Base-by-base conservation (phyloP, 1,140 invertebrate genomes). In the Goniozus legneri region DNA sequence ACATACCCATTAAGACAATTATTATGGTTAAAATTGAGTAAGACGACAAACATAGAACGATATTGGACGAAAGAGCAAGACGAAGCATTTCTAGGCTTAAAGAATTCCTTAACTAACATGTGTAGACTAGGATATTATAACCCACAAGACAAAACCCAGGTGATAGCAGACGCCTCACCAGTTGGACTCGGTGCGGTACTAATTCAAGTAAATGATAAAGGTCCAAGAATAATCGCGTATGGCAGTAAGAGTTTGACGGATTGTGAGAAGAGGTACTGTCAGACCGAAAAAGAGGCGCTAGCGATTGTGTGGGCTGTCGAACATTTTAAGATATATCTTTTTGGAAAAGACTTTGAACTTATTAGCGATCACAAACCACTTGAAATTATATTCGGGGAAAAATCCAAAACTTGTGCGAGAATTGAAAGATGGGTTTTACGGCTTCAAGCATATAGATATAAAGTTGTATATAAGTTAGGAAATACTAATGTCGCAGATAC, bases 161-260 rank as follows among this genome's bases (percentile, higher is more conserved):
- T 80, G 8, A 60, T 69, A 12, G 60, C 60, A 15, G 77, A 80
- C 60, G 75, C 77, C 3, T 65, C 56, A 13, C 37, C 54, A 2
- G 56, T 62, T 44, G 75, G 70, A 7, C 47, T 80, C 10, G 75
- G 76, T 0, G 65, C 61, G 13, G 64, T 73, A 2, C 43, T 80
- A 21, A 22, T 38, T 21, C 51, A 53, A 35, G 6, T 12, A 15
- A 13, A 16, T 10, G n/a, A 40, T 8, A 30, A 21, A 6, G 40
- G 45, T 8, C 21, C n/a, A 16, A 24, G 45, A 27, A 18, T 43
- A 2, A 67, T 67, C 12, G 55, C 52, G 15, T 67, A 54, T 48
- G 63, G 53, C 0, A 58, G 57, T 47, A 33, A 45, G 34, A 53
- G 34, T 15, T 30, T 69, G 10, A 58, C 55, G 3, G 48, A 60